Base-by-base conservation (phyloP, 2,888 invertebrate genomes). In the Drosophila neotestacea region DNA sequence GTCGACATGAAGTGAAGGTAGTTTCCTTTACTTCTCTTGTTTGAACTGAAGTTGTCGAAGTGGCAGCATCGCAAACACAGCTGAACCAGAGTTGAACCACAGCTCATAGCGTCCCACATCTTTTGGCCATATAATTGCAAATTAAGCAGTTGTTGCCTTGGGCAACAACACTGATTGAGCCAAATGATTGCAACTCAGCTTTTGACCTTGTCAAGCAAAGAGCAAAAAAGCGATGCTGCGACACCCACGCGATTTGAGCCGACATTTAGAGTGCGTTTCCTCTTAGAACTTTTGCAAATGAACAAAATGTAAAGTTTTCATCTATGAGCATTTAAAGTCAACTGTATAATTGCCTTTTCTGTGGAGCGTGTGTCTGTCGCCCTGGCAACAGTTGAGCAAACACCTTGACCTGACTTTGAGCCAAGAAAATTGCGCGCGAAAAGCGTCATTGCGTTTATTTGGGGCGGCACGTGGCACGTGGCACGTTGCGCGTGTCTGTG, bases 91-190 rank as follows among this genome's bases (percentile, higher is more conserved):
- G 38, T 32, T 60, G 39, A 58, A 63, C 11, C 48, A 34, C 48
- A 32, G 52, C 44, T 41, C 59, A 56, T 11, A 76, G 50, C 87
- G 59, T 50, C 89, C 89, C 88, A 85, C 83, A 87, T 79, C 59
- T 46, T 55, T 62, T 62, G 47, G 52, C 65, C 51, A 77, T 68
- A 73, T 89, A 89, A 88, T 84, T 87, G 84, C 85, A 72, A 84
- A 84, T 81, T 87, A 85, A 88, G 70, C 69, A 82, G 77, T 68
- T 62, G 62, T 47, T 61, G 79, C 82, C 79, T 79, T 75, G 71
- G 82, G 81, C 64, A 69, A 59, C 56, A 41, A 38, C 51, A 22
- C 51, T 61, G 88, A 82, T 77, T 85, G 77, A 79, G 69, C 73
- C 66, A 70, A 69, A 56, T 60, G 85, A 85, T 85, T 87, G 78